These are phyloP conservation scores for Nasua narica DNA, from an alignment of 2,797 vertebrate species.

Conservation along the genomic window DNA sequence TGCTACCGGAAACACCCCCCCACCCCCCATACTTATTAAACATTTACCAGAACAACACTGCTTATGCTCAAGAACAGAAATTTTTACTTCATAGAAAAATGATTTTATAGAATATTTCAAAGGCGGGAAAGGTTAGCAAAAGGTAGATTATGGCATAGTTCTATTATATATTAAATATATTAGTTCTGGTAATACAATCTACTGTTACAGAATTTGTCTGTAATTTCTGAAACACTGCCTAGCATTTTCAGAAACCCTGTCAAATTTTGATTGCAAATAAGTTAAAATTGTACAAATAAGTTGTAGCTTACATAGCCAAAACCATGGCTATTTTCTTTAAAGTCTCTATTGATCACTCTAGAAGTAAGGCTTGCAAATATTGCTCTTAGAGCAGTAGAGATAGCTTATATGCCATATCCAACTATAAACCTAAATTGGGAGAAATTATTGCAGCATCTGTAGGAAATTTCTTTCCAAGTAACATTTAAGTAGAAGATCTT, in stretches of 20 bases:
- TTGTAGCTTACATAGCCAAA: not conserved
- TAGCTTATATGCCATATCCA: not conserved
- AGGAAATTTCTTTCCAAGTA: conserved; percentile 14
- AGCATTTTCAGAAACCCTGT: not conserved
- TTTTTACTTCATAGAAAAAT: not conserved
- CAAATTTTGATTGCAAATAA: not conserved
- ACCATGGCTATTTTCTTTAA: not conserved
- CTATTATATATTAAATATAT: not conserved
- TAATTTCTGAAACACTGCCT: not conserved
- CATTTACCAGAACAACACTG: not conserved
- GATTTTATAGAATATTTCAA: not conserved
- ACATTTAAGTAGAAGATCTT: not conserved
- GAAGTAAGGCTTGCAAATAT: not conserved
- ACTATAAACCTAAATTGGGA: not conserved
- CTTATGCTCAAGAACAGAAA: not conserved
- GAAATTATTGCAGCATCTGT: not conserved
- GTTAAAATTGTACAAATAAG: not conserved
- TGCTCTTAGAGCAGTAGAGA: not conserved
- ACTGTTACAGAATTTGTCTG: not conserved
- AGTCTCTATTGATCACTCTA: not conserved
- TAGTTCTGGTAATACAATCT: not conserved
- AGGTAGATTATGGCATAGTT: not conserved
- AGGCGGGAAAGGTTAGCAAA: not conserved
- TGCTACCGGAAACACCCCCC: not conserved
- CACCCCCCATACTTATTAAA: not conserved